phyloP scores from a whole-genome alignment of 1,140 invertebrate species.

The Magallana angulata region DNA sequence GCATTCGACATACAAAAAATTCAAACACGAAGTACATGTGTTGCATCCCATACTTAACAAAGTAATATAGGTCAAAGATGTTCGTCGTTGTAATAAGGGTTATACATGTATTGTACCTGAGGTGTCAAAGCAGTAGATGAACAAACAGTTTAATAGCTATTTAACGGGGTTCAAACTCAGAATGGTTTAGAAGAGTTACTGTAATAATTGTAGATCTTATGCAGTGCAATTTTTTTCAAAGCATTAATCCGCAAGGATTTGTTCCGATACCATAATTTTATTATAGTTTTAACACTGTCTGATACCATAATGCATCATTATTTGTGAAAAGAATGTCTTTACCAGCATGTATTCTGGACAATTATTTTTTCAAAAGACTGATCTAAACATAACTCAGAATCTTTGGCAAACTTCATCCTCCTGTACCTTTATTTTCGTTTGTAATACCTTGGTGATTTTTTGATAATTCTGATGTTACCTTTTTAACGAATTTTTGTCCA shows the following conservation, averaged over 20 bases:
- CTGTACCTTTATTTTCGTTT: neutral
- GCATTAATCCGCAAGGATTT: constrained; percentile 36
- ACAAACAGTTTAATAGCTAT: constrained; percentile 6
- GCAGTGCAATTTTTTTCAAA: no score
- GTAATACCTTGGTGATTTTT: constrained; percentile 33
- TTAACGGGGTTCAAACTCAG: neutral
- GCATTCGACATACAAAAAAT: constrained; percentile 8
- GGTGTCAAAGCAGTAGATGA: constrained; percentile 37
- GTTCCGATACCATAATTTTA: constrained; percentile 1
- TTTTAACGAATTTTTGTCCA: constrained; percentile 7
- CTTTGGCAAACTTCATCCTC: neutral
- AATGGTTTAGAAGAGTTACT: neutral
- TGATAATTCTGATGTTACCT: constrained; percentile 19
- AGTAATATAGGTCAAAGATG: neutral
- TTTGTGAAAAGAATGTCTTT: neutral
- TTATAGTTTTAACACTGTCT: no score
- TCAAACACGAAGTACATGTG: neutral
- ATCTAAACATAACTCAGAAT: neutral
- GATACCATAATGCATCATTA: neutral
- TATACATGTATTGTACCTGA: neutral
- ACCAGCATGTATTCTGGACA: neutral
- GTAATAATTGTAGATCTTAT: constrained; percentile 22
- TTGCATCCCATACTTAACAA: no score
- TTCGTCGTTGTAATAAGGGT: no score
- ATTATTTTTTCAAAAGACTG: constrained; percentile 39